Evolutionary conservation across 2,797 vertebrate genomes (phyloP), one percentile per base, ranked within the genome.

Genomic region (Periophthalmus magnuspinnatus): DNA sequence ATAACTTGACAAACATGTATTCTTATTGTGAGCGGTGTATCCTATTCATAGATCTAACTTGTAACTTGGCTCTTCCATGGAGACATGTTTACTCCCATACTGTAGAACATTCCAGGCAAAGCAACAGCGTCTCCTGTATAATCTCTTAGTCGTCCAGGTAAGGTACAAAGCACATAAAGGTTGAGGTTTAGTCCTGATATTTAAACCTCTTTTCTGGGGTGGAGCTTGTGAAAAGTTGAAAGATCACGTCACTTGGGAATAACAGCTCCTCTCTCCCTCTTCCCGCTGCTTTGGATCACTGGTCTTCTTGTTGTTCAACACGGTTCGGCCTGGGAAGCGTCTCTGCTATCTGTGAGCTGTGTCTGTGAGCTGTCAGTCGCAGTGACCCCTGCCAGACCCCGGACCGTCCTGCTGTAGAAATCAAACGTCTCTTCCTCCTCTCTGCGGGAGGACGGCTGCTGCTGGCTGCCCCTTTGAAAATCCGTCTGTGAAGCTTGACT

Each of bases 301-400:
- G 88, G 81, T 81, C 74, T 62, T 80, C 74, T 62, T 89, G 86
- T 89, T 89, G 89, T 87, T 82, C 82, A 71, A 83, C 82, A 74
- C 74, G 67, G 79, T 86, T 86, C 83, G 38, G 69, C 75, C 81
- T 81, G 84, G 84, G 86, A 86, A 85, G 80, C 79, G 92, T 88
- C 88, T 85, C 79, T 67, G 70, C 87, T 76, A 89, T 92, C 91
- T 89, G 28, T 28, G 28, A 28, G 28, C 28, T 28, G 28, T 28
- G 88, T 92, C 90, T 90, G 74, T 48, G 38, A 81, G 78, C 90
- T 87, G 90, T 91, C 89, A 83, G 81, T 76, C 65, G 4, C 70
- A 5, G 62, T 85, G 89, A 91, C 90, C 65, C 65, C 36, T 3
- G 34, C 52, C 52, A 24, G 80, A 86, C 79, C 89, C 76, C 58